These are phyloP conservation scores for Gnatocerus cornutus DNA, from an alignment of 2,888 invertebrate genomes.

Conservation along the genomic window DNA sequence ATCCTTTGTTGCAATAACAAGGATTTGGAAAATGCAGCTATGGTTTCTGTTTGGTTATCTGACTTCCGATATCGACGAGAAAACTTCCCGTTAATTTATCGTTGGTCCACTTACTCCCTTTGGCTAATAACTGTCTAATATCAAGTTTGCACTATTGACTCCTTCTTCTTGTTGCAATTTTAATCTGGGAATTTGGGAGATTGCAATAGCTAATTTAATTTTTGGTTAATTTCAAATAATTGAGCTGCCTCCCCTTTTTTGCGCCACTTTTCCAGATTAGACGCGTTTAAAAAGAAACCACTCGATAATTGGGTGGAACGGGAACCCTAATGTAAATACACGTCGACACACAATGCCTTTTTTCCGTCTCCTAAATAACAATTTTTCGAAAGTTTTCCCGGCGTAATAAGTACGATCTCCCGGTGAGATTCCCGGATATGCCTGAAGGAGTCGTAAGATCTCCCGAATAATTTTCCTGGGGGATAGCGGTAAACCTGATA, in stretches of 20 bases:
- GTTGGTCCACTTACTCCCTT: neutral
- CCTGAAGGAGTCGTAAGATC: slow-evolving; percentile 21
- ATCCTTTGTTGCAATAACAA: slow-evolving; percentile 9
- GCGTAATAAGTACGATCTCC: slow-evolving; percentile 23
- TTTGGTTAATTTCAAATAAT: no score
- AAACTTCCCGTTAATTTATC: neutral
- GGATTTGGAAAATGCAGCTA: slow-evolving; percentile 6
- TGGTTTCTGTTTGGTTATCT: neutral
- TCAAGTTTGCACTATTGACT: no score
- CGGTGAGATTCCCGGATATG: slow-evolving; percentile 22
- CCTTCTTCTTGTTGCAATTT: no score
- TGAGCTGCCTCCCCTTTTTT: no score
- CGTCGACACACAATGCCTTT: slow-evolving; percentile 6
- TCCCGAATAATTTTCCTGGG: slow-evolving; percentile 31
- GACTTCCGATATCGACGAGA: neutral
- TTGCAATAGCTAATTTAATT: no score
- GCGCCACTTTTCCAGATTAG: neutral
- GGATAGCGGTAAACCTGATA: slow-evolving; percentile 27
- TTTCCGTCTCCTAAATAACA: slow-evolving; percentile 24
- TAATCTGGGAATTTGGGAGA: no score
- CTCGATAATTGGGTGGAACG: neutral
- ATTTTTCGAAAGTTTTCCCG: slow-evolving; percentile 20
- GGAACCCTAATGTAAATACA: neutral
- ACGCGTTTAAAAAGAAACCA: neutral
- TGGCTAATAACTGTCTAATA: no score